Conservation (phyloP, 2,113 vertebrate genomes). For the Prunella fulvescens region DNA sequence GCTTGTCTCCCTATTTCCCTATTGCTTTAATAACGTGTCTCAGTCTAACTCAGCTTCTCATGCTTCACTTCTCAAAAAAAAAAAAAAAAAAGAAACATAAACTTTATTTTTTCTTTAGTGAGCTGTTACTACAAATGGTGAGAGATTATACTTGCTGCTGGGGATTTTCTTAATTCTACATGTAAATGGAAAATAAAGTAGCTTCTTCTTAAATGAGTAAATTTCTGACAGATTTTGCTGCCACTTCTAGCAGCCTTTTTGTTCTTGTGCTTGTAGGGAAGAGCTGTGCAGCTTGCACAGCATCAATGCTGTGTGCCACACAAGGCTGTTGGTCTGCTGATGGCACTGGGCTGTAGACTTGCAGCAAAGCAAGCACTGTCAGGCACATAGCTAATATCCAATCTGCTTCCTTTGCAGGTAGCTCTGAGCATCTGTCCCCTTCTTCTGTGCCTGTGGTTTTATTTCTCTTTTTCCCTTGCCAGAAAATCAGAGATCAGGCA, state of each 20-base stretch:
- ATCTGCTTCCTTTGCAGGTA: not conserved
- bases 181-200: not conserved
- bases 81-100: not conserved
- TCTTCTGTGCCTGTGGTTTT: not conserved
- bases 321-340: not conserved
- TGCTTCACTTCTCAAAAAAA: not conserved
- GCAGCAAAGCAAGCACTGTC: not conserved
- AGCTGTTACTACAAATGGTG: not conserved
- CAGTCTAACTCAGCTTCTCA: not conserved
- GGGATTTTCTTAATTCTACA: not conserved
- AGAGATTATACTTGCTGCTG: not conserved
- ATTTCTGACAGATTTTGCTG: not conserved
- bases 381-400: not conserved
- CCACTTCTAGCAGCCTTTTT: not conserved
- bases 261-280: not conserved
- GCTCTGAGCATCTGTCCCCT: not conserved
- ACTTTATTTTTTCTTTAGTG: not conserved
- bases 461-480: not conserved
- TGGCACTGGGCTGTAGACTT: not conserved
- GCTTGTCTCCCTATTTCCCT: not conserved
- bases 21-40: not conserved
- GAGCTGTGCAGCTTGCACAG: not conserved
- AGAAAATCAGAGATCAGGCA: not conserved
- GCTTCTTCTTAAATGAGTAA: not conserved
- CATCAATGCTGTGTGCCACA: rapidly evolving